These are phyloP conservation scores for Eulimnadia texana DNA, from an alignment of 1,140 invertebrate genomes.

Conservation along the genomic window DNA sequence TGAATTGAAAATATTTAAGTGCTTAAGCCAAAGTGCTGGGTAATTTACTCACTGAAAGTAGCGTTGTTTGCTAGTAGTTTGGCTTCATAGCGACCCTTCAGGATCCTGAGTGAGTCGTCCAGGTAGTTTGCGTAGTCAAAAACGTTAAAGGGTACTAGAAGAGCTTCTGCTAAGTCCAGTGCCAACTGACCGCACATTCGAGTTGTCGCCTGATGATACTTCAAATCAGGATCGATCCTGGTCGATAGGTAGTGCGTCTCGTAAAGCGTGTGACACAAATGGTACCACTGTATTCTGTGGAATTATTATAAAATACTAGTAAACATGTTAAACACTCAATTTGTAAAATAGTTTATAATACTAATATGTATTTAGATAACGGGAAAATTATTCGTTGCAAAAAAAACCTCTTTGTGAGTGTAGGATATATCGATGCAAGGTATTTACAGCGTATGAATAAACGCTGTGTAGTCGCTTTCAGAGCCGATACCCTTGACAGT, in stretches of 20 bases:
- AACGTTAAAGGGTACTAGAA: constrained; percentile 5
- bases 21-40: too few relatives aligned
- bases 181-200: constrained; percentile 15
- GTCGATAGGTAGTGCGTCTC: constrained; percentile 26
- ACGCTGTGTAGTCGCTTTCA: constrained; percentile 23
- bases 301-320: too few relatives aligned
- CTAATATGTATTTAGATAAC: not conserved
- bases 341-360: too few relatives aligned
- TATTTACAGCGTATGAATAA: constrained; percentile 24
- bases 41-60: not conserved
- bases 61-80: not conserved
- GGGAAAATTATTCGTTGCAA: not conserved
- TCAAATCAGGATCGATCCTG: constrained; percentile 25
- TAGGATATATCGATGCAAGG: constrained; percentile 24
- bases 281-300: constrained; percentile 20
- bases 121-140: constrained; percentile 4
- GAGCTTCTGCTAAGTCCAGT: constrained; percentile 1
- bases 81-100: not conserved
- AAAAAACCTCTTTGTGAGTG: constrained; percentile 9
- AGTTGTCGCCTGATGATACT: constrained; percentile 19
- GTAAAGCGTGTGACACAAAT: constrained; percentile 26
- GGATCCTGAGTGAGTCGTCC: not conserved
- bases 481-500: constrained; percentile 19
- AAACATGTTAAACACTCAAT: too few relatives aligned
- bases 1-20: too few relatives aligned